Percentiles rank a stretch among this genome's conserved stretches.
phyloP scores from a whole-genome alignment of 2,113 vertebrate genomes.

The Halichoeres trimaculatus region DNA sequence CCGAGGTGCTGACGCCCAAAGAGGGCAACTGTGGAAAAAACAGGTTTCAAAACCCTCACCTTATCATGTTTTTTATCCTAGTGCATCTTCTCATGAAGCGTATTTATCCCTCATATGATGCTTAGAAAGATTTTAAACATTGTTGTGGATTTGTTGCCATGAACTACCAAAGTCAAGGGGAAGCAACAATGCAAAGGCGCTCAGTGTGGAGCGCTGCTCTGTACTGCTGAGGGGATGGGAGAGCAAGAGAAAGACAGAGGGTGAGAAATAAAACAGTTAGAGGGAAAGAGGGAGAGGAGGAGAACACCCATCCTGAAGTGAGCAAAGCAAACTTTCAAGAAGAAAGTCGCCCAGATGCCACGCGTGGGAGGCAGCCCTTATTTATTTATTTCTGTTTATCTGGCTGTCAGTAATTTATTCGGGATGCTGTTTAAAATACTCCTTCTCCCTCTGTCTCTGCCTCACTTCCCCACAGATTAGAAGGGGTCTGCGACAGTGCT shows the following conservation, averaged over 20 bases:
- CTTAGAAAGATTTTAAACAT: conserved; percentile 23
- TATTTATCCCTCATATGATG: conserved; percentile 19
- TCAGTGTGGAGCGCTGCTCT: conserved; percentile 33
- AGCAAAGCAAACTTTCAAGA: conserved; percentile 84
- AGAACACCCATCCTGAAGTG: conserved; percentile 71
- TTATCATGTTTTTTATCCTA: background rate
- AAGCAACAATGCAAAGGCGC: conserved; percentile 31
- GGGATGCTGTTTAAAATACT: conserved; percentile 79
- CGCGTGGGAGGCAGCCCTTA: conserved; percentile 80
- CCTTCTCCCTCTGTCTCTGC: conserved; percentile 56
- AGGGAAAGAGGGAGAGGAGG: conserved; percentile 40
- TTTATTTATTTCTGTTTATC: conserved; percentile 84
- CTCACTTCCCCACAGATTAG: conserved; percentile 66
- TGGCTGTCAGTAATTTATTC: conserved; percentile 83
- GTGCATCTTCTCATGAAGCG: background rate
- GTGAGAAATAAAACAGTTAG: background rate
- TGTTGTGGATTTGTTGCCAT: conserved; percentile 40
- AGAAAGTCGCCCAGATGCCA: conserved; percentile 78
- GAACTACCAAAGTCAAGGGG: conserved; percentile 43
- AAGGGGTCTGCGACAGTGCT: conserved; percentile 58
- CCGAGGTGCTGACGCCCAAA: background rate
- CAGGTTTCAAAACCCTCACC: too few relatives aligned
- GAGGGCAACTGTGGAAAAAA: conserved; percentile 16
- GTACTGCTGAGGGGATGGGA: conserved; percentile 10
- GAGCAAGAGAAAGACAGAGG: conserved; percentile 28